Conservation (phyloP, 2,888 invertebrate species). For the Bellardia pandia region DNA sequence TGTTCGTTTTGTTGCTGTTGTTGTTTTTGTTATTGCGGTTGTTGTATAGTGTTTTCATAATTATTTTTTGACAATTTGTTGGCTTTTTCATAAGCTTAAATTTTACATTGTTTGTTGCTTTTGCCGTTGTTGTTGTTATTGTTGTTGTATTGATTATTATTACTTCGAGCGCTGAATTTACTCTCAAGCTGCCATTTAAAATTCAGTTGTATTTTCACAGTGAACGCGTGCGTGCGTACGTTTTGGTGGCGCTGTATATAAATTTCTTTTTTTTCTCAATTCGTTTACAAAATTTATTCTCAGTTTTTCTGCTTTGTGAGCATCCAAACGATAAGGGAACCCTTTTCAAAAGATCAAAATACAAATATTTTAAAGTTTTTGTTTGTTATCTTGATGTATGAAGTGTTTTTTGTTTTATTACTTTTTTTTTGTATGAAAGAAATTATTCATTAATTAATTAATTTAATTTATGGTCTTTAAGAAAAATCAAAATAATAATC, state of each 20-base stretch:
- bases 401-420: conserved; percentile 29
- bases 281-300: neutral
- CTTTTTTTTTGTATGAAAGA: neutral
- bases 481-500: neutral
- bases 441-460: neutral
- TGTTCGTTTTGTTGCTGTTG: conserved; percentile 8
- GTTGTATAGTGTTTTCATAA: conserved; percentile 44
- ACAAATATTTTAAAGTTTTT: neutral
- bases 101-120: conserved; percentile 4
- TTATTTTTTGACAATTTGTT: conserved; percentile 68
- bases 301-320: neutral
- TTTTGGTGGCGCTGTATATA: conserved; percentile 69
- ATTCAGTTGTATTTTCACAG: conserved; percentile 73
- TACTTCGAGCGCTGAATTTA: conserved; percentile 59
- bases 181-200: conserved; percentile 56
- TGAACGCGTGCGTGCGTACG: conserved; percentile 74
- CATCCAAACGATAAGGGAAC: conserved; percentile 14
- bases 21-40: neutral
- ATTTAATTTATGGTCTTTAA: neutral
- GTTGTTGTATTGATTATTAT: conserved; percentile 55
- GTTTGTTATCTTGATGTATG: conserved; percentile 16
- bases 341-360: neutral
- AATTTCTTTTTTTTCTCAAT: neutral
- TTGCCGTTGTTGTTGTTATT: conserved; percentile 27
- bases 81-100: conserved; percentile 59